Base-by-base conservation (phyloP, 1,140 invertebrate genomes). In the Drosophila yakuba region DNA sequence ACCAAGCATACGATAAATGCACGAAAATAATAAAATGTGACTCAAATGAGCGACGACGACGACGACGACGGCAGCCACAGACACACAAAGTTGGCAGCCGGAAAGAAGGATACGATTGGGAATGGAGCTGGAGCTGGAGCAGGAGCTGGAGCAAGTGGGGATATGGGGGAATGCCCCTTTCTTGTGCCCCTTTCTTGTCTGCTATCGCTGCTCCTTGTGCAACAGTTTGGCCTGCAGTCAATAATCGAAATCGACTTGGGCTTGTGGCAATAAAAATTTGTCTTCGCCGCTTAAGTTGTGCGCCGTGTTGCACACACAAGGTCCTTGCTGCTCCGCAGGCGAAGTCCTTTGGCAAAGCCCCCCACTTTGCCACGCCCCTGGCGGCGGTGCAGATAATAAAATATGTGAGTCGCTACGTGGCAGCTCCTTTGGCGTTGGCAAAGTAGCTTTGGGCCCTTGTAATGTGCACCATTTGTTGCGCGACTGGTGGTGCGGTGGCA, bases 21-120 rank as follows among this genome's bases (percentile, higher is more conserved):
- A 80, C 77, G 64, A 90, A 89, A 89, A 89, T 89, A 89, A 89
- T 90, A 89, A 89, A 89, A 89, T 90, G 84, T 88, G 84, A 75
- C 84, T 74, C 76, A 89, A 89, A 89, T 89, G 80, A 89, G 84
- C 80, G 68, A 84, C 75, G 41, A 73, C 79, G 83, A 88, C 72
- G 38, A 73, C 79, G 84, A 88, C 76, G 67, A 2, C 2, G 20
- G 71, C 51, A 60, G 66, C 74, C 78, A 71, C 67, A 69, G 66
- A 69, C 60, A 55, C 28, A 44, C 32, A 32, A 32, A 38, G 43
- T 25, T 73, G 47, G 58, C 60, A 63, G 38, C 56, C 55, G 60
- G 60, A 43, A 63, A 10, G 60, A 63, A 7, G 60, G 60, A 63
- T 63, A 5, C 7, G 38, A 43, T 58, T 17, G 2, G 36, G 52